Conservation (phyloP, 2,113 vertebrate genomes). For the Bombycilla garrulus region DNA sequence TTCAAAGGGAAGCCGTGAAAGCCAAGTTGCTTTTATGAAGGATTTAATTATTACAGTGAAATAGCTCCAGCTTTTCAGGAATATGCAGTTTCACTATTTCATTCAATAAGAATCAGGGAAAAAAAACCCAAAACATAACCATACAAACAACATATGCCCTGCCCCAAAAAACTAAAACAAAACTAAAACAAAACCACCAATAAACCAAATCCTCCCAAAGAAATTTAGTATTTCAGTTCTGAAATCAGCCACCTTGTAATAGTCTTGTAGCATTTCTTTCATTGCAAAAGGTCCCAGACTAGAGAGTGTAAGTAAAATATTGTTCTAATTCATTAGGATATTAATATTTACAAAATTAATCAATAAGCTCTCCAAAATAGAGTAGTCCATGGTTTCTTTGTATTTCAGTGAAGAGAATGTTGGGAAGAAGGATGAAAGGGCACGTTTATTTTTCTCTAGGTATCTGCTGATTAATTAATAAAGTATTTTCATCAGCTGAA, state of each 20-base stretch:
- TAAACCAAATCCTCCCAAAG: not conserved
- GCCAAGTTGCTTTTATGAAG: not conserved
- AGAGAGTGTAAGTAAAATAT: slow-evolving; percentile 38
- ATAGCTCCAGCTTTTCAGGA: not conserved
- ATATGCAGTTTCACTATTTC: not conserved
- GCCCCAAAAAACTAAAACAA: not conserved
- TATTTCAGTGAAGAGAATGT: slow-evolving; percentile 11
- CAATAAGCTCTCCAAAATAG: slow-evolving; percentile 28
- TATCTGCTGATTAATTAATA: slow-evolving; percentile 45
- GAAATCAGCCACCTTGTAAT: not conserved
- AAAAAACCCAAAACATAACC: not conserved
- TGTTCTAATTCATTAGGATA: slow-evolving; percentile 24
- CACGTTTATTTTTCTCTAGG: slow-evolving; percentile 32
- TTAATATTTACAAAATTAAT: slow-evolving; percentile 21
- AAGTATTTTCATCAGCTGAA: slow-evolving; percentile 33
- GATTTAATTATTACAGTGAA: not conserved
- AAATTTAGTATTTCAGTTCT: not conserved
- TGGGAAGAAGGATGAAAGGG: not conserved
- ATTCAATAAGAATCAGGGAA: not conserved
- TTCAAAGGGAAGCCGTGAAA: not conserved
- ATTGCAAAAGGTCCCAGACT: not conserved
- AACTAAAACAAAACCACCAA: not conserved
- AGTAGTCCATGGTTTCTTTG: not conserved
- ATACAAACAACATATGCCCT: fast-evolving
- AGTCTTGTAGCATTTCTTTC: not conserved